These are phyloP conservation scores for Thaumetopoea pityocampa DNA, from an alignment of 1,140 invertebrate species.

Conservation along the genomic window DNA sequence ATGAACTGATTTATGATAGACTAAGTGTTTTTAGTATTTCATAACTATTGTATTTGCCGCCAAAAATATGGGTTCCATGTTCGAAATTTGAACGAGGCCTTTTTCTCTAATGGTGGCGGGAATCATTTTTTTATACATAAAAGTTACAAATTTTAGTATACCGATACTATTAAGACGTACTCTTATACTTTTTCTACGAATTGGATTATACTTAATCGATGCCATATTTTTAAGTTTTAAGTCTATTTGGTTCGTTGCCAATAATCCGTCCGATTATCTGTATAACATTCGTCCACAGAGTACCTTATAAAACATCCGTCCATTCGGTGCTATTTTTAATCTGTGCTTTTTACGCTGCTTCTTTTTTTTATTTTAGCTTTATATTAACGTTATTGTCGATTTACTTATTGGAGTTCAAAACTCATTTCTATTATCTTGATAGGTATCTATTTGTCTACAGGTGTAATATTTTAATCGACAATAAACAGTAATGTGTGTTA, in stretches of 20 bases:
- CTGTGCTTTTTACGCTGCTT: constrained; percentile 13
- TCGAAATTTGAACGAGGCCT: constrained; percentile 15
- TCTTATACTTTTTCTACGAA: constrained; percentile 1
- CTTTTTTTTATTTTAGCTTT: constrained; percentile 4
- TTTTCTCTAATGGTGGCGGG: constrained; percentile 14
- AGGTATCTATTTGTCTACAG: background rate
- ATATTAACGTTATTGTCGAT: constrained; percentile 5
- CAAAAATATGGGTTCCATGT: constrained; percentile 7
- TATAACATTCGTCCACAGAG: too few species aligned
- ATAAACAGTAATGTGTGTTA: constrained; percentile 26
- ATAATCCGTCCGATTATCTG: constrained; percentile 15
- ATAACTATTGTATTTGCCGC: constrained; percentile 1
- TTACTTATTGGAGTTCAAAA: background rate
- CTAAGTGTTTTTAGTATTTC: background rate
- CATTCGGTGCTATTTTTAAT: constrained; percentile 25
- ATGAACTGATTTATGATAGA: too few species aligned
- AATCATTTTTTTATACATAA: constrained; percentile 6
- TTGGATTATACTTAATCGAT: constrained; percentile 16
- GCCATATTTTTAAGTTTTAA: constrained; percentile 25
- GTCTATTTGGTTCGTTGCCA: constrained; percentile 11
- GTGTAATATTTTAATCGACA: constrained; percentile 7
- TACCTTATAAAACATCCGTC: too few species aligned
- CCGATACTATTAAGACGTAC: background rate
- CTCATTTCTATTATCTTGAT: constrained; percentile 1
- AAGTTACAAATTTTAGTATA: constrained; percentile 3